Percentiles rank a stretch among this genome's conserved stretches.
phyloP scores from a whole-genome alignment of 2,888 invertebrate genomes.

The Frankliniella fusca region DNA sequence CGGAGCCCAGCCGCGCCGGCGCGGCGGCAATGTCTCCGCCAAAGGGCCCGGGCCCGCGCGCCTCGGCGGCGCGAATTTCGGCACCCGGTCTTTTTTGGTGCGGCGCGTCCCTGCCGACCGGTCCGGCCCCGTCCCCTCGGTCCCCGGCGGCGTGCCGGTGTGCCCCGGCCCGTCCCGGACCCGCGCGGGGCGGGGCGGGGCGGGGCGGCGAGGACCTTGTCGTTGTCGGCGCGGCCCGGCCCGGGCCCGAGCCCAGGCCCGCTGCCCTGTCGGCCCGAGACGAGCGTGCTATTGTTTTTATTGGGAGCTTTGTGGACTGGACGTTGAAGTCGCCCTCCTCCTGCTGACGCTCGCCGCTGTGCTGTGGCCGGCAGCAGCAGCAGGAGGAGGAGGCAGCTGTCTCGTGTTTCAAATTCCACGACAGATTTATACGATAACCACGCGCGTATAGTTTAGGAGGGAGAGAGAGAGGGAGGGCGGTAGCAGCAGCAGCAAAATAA shows the following conservation, averaged over 20 bases:
- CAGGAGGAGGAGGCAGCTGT: neutral
- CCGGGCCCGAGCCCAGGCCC: neutral
- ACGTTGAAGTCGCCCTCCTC: neutral
- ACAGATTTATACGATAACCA: constrained; percentile 25
- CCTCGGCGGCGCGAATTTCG: constrained; percentile 21
- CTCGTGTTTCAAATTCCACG: constrained; percentile 26
- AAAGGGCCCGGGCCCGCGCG: neutral
- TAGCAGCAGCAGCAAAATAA: neutral
- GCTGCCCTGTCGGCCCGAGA: neutral
- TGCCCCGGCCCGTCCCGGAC: neutral
- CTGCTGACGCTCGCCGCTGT: too few species aligned
- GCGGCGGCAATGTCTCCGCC: neutral
- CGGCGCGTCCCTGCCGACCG: neutral
- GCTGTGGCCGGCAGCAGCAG: too few species aligned
- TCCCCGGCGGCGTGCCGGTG: neutral
- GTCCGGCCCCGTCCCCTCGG: neutral
- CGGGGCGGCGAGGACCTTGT: neutral
- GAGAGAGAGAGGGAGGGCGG: neutral
- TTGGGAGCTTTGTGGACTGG: neutral
- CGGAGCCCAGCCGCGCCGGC: neutral
- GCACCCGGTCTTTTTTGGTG: constrained; percentile 11
- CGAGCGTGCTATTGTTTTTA: constrained; percentile 10
- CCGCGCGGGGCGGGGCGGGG: too few species aligned
- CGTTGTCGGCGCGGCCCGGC: neutral
- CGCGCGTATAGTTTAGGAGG: neutral